phyloP scores from a whole-genome alignment of 1,140 invertebrate genomes.

The Sesamia nonagrioides region DNA sequence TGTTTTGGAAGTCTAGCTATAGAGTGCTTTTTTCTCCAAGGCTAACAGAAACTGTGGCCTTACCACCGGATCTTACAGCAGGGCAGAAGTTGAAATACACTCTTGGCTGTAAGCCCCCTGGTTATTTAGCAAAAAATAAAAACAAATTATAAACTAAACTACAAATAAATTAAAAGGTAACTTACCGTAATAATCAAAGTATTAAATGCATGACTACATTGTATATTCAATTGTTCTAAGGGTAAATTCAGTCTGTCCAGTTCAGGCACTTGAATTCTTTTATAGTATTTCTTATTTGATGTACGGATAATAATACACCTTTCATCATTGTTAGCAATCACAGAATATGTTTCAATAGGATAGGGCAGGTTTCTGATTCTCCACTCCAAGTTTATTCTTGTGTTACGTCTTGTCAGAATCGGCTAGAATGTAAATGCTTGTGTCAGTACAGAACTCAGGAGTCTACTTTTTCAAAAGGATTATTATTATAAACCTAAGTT shows the following conservation, averaged over 20 bases:
- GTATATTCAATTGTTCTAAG: slow-evolving; percentile 89
- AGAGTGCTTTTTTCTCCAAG: too few relatives aligned
- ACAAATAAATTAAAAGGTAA: slow-evolving; percentile 51
- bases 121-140: too few relatives aligned
- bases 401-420: slow-evolving; percentile 90
- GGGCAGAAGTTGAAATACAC: too few relatives aligned
- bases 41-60: too few relatives aligned
- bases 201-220: slow-evolving; percentile 91
- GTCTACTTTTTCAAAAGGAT: background rate
- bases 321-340: slow-evolving; percentile 89
- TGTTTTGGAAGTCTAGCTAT: too few relatives aligned
- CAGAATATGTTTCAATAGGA: slow-evolving; percentile 90
- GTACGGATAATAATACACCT: slow-evolving; percentile 91
- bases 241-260: slow-evolving; percentile 89
- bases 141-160: too few relatives aligned
- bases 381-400: slow-evolving; percentile 93
- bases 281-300: slow-evolving; percentile 94
- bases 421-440: slow-evolving; percentile 87
- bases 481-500: too few relatives aligned
- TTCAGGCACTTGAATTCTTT: slow-evolving; percentile 91
- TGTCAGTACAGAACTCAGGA: background rate
- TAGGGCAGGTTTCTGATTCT: slow-evolving; percentile 93
- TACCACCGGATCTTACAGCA: too few relatives aligned
- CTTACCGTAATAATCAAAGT: slow-evolving; percentile 93
- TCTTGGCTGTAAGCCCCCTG: too few relatives aligned